These are phyloP conservation scores for Mungos mungo DNA, from an alignment of 2,113 vertebrate species.

Conservation along the genomic window DNA sequence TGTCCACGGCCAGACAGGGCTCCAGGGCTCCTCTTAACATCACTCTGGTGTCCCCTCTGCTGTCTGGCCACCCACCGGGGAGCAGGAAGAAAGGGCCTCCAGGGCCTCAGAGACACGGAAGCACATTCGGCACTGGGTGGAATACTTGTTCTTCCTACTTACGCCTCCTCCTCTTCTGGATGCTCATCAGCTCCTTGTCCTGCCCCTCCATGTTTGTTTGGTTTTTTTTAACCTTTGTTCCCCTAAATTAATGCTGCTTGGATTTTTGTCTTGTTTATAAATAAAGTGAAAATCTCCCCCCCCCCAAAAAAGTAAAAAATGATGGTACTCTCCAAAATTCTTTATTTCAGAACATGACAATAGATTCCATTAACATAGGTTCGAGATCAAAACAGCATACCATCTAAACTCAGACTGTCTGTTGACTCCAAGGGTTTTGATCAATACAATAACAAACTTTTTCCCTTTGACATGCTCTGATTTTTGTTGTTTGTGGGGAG, in stretches of 20 bases:
- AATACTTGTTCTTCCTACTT: background rate
- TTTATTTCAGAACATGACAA: background rate
- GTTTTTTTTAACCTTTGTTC: constrained; percentile 40
- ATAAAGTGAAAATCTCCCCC: constrained; percentile 81
- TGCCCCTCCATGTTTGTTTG: constrained; percentile 35
- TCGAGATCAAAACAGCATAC: constrained; percentile 31
- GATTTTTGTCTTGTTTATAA: constrained; percentile 84
- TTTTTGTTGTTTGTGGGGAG: background rate
- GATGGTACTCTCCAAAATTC: constrained; percentile 41
- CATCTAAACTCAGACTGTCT: constrained; percentile 1
- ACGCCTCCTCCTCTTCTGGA: background rate
- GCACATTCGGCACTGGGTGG: background rate
- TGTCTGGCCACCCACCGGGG: background rate
- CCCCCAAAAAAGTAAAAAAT: background rate
- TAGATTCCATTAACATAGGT: constrained; percentile 48
- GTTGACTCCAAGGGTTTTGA: constrained; percentile 54
- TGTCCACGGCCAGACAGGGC: constrained; percentile 58
- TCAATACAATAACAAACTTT: constrained; percentile 54
- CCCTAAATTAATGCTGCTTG: constrained; percentile 86
- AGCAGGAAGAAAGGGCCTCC: constrained; percentile 8
- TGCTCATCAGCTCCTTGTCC: constrained; percentile 8
- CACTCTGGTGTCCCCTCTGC: background rate
- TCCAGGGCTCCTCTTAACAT: constrained; percentile 22
- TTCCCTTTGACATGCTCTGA: constrained; percentile 59
- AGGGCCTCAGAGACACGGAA: background rate